These are phyloP conservation scores for Syngnathus rostellatus DNA, from an alignment of 2,797 vertebrate genomes.

Conservation along the genomic window DNA sequence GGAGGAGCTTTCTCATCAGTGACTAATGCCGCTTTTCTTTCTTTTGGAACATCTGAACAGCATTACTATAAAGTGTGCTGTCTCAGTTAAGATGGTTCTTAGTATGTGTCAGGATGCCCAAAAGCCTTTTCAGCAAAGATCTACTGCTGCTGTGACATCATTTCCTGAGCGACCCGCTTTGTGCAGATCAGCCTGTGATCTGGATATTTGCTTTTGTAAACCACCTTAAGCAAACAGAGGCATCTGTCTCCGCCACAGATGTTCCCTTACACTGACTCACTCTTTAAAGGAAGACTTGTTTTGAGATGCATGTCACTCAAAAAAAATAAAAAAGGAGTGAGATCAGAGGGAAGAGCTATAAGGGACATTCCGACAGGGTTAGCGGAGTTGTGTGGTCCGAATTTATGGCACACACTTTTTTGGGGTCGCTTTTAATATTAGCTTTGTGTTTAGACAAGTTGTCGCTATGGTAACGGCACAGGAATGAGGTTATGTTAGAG, in stretches of 20 bases:
- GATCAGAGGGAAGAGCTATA: constrained; percentile 14
- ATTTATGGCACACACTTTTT: neutral
- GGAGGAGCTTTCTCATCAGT: constrained; percentile 6
- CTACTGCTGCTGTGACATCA: constrained; percentile 54
- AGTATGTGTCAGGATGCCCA: constrained; percentile 18
- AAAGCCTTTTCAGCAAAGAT: constrained; percentile 46
- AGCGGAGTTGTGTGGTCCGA: constrained; percentile 8
- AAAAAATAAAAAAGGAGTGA: constrained; percentile 26
- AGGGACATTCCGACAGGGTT: constrained; percentile 36
- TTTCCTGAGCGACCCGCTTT: constrained; percentile 43
- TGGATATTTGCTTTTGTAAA: constrained; percentile 21
- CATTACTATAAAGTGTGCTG: constrained; percentile 22
- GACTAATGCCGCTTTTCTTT: neutral
- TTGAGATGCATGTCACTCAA: constrained; percentile 31
- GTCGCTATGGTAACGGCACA: neutral
- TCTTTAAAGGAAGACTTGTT: constrained; percentile 30
- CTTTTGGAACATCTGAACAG: constrained; percentile 18
- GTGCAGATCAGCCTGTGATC: constrained; percentile 11
- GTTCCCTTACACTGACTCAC: constrained; percentile 19
- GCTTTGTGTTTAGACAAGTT: neutral
- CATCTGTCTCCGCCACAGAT: constrained; percentile 44
- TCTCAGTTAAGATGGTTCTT: constrained; percentile 25
- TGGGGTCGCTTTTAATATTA: neutral
- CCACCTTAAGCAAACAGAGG: constrained; percentile 34
- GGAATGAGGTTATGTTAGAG: neutral